These are phyloP conservation scores for Cryptomyrus ogoouensis DNA, from an alignment of 2,113 vertebrate genomes.

Conservation along the genomic window DNA sequence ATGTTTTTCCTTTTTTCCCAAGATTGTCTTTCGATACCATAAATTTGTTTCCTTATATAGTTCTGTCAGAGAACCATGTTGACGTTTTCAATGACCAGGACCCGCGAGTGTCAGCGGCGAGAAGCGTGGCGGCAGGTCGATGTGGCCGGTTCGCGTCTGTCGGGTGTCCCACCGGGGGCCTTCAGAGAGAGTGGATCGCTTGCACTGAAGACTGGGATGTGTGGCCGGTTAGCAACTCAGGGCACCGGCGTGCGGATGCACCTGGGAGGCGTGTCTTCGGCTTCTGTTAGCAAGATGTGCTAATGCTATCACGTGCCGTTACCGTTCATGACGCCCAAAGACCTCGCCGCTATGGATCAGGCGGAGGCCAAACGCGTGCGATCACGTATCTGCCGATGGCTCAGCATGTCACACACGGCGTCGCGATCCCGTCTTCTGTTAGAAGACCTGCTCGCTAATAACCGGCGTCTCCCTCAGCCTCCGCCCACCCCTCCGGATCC, in stretches of 20 bases:
- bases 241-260: background rate
- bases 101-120: background rate
- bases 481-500: background rate
- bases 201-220: background rate
- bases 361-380: background rate
- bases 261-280: background rate
- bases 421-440: background rate
- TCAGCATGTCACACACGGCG: background rate
- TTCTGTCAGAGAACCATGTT: conserved; percentile 21
- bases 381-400: background rate
- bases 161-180: background rate
- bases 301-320: background rate
- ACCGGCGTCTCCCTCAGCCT: background rate
- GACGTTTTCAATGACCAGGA: conserved; percentile 20
- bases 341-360: background rate
- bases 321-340: background rate
- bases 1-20: conserved; percentile 37
- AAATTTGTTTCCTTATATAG: conserved; percentile 44
- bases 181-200: background rate
- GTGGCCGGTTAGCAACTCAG: background rate
- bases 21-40: conserved; percentile 61
- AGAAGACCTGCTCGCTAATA: background rate
- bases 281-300: background rate
- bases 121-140: background rate
- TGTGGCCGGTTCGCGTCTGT: background rate